A percentile compares a stretch with the other conserved stretches of the same genome.
phyloP scores from a whole-genome alignment of 1,140 invertebrate genomes.

The Frieseomelitta varia region DNA sequence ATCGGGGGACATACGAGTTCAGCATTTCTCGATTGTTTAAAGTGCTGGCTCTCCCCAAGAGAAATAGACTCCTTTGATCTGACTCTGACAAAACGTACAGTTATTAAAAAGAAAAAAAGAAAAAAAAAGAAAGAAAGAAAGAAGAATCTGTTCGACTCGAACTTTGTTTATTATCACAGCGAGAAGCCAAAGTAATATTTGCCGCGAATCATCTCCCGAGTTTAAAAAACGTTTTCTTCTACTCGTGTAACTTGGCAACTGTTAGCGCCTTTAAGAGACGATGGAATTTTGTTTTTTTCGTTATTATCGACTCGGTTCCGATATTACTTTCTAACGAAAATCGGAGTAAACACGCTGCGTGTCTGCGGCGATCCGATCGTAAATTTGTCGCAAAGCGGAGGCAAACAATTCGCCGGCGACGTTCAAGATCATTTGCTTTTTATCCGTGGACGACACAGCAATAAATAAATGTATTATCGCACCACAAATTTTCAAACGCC shows the following conservation, averaged over 20 bases:
- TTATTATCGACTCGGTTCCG: background rate
- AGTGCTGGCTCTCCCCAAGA: background rate
- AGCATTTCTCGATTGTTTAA: slow-evolving; percentile 32
- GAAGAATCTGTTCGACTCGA: background rate
- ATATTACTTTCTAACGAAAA: slow-evolving; percentile 1
- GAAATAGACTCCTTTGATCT: slow-evolving; percentile 37
- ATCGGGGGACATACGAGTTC: slow-evolving; percentile 9
- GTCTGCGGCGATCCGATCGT: background rate
- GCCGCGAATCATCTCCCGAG: background rate
- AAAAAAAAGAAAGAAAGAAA: background rate
- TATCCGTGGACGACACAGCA: background rate
- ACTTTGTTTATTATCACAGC: slow-evolving; percentile 2
- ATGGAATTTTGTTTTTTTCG: background rate
- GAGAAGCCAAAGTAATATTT: background rate
- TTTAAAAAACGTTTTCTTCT: background rate
- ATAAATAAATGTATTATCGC: slow-evolving; percentile 2
- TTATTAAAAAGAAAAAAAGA: slow-evolving; percentile 11
- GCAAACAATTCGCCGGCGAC: background rate
- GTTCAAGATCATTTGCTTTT: background rate
- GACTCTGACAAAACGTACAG: slow-evolving; percentile 4
- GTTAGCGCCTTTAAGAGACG: background rate
- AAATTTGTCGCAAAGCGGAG: background rate
- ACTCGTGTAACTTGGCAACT: background rate
- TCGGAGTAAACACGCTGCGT: background rate
- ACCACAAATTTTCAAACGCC: background rate